Percentiles rank a stretch among this genome's conserved stretches.
Evolutionary conservation across 1,140 invertebrate species (phyloP).

Genomic region (Aradophagus sp.): DNA sequence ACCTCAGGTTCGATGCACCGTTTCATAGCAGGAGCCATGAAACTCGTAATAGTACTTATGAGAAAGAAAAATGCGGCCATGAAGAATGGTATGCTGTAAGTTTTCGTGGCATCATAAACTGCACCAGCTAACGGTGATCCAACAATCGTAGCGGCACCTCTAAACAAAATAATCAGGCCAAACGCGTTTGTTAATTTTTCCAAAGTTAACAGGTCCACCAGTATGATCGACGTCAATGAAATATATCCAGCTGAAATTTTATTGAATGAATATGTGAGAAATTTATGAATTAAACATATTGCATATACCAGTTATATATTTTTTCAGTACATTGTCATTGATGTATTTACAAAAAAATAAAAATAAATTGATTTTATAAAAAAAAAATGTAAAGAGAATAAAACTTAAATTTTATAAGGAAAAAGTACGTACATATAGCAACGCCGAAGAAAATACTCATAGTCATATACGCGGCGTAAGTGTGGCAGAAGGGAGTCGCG

Average conservation of each 20-base stretch:
- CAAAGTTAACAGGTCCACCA: constrained; percentile 95
- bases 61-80: constrained; percentile 93
- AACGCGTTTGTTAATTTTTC: constrained; percentile 98
- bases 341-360: too few relatives aligned
- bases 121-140: constrained; percentile 88
- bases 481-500: constrained; percentile 87
- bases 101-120: constrained; percentile 89
- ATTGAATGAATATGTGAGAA: background rate
- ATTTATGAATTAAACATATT: background rate
- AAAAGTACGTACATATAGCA: constrained; percentile 95
- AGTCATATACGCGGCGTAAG: constrained; percentile 84
- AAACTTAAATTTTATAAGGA: too few relatives aligned
- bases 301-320: too few relatives aligned
- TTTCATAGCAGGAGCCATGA: constrained; percentile 86
- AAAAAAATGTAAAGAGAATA: too few relatives aligned
- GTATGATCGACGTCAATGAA: constrained; percentile 96
- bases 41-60: constrained; percentile 88
- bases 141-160: constrained; percentile 92
- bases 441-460: constrained; percentile 95
- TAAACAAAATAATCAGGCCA: constrained; percentile 94
- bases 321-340: too few relatives aligned
- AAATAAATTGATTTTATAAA: too few relatives aligned
- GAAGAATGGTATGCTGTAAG: constrained; percentile 92
- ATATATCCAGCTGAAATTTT: constrained; percentile 92
- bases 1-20: constrained; percentile 75